phyloP scores from a whole-genome alignment of 2,888 invertebrate genomes.

The Callyntrura guangdongensis region DNA sequence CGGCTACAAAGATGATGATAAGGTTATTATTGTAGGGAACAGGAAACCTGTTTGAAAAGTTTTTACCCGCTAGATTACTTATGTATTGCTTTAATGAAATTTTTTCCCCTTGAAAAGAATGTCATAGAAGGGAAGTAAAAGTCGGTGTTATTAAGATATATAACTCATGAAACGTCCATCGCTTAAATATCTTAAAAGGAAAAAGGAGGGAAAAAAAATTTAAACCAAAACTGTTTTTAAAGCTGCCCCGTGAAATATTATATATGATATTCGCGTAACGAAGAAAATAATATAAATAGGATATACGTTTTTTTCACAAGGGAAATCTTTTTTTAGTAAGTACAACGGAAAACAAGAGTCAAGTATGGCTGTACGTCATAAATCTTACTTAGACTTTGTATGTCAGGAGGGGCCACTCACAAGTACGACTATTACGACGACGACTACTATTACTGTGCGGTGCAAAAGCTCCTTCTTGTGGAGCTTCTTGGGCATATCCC shows the following conservation, averaged over 20 bases:
- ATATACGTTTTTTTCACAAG: conserved; percentile 72
- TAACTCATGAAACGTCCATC: conserved; percentile 72
- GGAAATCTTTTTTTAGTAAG: conserved; percentile 80
- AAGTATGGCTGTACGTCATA: conserved; percentile 80
- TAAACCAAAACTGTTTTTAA: conserved; percentile 5
- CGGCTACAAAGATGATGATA: not conserved
- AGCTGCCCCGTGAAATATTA: not conserved
- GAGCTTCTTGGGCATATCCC: conserved; percentile 40
- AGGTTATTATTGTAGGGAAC: not conserved
- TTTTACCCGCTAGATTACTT: not conserved
- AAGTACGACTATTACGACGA: conserved; percentile 2
- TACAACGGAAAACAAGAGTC: conserved; percentile 76
- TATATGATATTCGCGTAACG: conserved; percentile 66
- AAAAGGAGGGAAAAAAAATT: conserved; percentile 15
- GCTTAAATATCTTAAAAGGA: conserved; percentile 41
- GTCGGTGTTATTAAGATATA: conserved; percentile 60
- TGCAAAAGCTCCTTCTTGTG: conserved; percentile 26
- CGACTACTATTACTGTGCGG: not conserved
- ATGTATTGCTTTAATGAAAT: conserved; percentile 32
- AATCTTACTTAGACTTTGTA: conserved; percentile 75
- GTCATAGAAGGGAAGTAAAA: conserved; percentile 39
- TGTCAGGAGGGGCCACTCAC: conserved; percentile 74
- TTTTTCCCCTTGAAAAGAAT: not conserved
- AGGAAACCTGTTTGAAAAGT: not conserved
- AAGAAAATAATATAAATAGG: conserved; percentile 65